Evolutionary conservation across 2,888 invertebrate genomes (phyloP).

Genomic region (Amblyteles armatorius): DNA sequence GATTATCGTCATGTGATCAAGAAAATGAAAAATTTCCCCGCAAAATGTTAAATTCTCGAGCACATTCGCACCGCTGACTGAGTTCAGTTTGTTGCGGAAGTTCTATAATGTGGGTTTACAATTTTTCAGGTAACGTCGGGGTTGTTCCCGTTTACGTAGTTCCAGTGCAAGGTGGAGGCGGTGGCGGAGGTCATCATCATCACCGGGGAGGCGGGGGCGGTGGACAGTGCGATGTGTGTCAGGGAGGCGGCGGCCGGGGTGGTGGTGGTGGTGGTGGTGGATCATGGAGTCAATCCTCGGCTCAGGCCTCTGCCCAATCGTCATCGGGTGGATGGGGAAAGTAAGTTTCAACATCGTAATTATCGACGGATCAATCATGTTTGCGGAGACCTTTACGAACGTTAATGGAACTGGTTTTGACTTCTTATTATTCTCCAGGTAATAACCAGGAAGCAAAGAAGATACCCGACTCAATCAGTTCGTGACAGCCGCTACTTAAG

Average conservation of each 20-base stretch:
- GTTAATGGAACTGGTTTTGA: background rate
- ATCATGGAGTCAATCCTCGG: constrained; percentile 72
- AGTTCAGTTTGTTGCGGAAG: background rate
- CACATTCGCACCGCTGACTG: too few species aligned
- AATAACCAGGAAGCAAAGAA: constrained; percentile 1
- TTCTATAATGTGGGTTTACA: background rate
- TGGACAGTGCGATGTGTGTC: constrained; percentile 49
- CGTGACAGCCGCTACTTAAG: too few species aligned
- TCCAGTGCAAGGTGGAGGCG: constrained; percentile 37
- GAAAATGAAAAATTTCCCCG: too few species aligned
- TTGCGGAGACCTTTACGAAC: background rate
- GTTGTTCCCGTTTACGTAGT: constrained; percentile 67
- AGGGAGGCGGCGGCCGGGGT: background rate
- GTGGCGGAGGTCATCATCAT: constrained; percentile 44
- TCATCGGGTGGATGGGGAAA: constrained; percentile 69
- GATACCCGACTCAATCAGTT: too few species aligned
- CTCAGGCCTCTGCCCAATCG: constrained; percentile 77
- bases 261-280: constrained; percentile 64
- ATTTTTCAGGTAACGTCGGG: constrained; percentile 52
- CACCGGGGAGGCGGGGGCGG: background rate
- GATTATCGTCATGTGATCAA: too few species aligned
- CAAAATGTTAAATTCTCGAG: too few species aligned
- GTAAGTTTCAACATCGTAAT: constrained; percentile 60
- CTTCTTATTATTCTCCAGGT: constrained; percentile 42
- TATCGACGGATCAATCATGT: constrained; percentile 3